A percentile compares a stretch with the other conserved stretches of the same genome.
These are phyloP conservation scores for Trichonephila inaurata DNA, from an alignment of 1,140 invertebrate genomes.

Conservation along the genomic window DNA sequence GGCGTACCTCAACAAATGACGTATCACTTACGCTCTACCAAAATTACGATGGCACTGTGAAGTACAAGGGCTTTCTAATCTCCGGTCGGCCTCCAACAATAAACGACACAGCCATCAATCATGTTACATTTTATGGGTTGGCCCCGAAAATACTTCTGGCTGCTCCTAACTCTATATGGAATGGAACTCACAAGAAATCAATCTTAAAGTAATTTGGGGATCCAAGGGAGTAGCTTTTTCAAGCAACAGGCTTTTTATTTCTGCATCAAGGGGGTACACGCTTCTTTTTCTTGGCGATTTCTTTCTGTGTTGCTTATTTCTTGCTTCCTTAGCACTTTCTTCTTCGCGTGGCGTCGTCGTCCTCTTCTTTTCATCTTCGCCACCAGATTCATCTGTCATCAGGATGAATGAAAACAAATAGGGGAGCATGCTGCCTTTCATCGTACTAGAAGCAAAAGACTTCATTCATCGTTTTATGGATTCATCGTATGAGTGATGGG, in stretches of 20 bases:
- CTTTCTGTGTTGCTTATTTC: not conserved
- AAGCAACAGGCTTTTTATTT: slow-evolving; percentile 59
- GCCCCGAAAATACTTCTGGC: not conserved
- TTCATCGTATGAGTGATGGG: slow-evolving; percentile 18
- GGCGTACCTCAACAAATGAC: not conserved
- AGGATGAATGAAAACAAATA: not conserved
- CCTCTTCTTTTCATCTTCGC: slow-evolving; percentile 10
- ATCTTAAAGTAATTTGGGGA: slow-evolving; percentile 70
- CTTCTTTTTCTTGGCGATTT: not conserved
- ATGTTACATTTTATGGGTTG: slow-evolving; percentile 47
- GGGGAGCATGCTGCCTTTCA: not conserved
- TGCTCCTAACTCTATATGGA: not conserved
- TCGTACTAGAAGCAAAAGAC: not conserved
- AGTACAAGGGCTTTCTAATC: slow-evolving; percentile 44
- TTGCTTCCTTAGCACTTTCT: not conserved
- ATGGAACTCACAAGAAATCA: slow-evolving; percentile 38
- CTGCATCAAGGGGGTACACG: not conserved
- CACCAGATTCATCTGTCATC: not conserved
- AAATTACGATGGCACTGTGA: not conserved
- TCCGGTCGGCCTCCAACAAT: slow-evolving; percentile 13
- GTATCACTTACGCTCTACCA: not conserved
- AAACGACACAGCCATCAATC: slow-evolving; percentile 51
- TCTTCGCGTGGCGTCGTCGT: not conserved
- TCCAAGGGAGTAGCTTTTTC: not conserved
- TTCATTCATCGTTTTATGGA: slow-evolving; percentile 1